phyloP scores from a whole-genome alignment of 2,113 vertebrate species.

The Typhlomys cinereus region DNA sequence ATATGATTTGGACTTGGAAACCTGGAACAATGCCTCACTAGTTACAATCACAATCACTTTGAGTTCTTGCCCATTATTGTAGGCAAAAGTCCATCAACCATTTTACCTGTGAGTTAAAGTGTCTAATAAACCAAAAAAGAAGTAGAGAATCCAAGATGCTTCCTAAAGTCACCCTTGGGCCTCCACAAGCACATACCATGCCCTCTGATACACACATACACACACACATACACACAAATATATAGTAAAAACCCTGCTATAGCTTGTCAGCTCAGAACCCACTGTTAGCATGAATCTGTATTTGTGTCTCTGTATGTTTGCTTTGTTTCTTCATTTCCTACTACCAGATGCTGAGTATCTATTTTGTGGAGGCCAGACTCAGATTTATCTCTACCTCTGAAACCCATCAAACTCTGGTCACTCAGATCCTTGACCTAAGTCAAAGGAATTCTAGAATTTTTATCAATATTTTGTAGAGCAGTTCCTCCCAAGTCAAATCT shows the following conservation, averaged over 20 bases:
- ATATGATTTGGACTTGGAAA: background rate
- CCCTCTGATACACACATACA: too few species aligned
- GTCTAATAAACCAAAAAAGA: too few species aligned
- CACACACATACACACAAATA: too few species aligned
- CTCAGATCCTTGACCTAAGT: slow-evolving; percentile 28
- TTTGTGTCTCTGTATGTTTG: slow-evolving; percentile 7
- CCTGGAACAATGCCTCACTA: slow-evolving; percentile 27
- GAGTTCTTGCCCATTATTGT: slow-evolving; percentile 8
- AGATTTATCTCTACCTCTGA: slow-evolving; percentile 27
- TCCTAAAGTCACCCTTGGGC: too few species aligned
- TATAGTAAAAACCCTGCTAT: background rate
- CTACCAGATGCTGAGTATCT: background rate
- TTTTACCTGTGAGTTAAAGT: slow-evolving; percentile 49
- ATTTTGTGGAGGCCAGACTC: background rate
- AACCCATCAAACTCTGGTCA: background rate
- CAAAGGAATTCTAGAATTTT: slow-evolving; percentile 10
- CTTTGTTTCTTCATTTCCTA: background rate
- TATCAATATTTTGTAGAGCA: slow-evolving; percentile 24
- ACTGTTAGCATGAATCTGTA: background rate
- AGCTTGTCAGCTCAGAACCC: slow-evolving; percentile 6
- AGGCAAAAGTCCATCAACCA: slow-evolving; percentile 3
- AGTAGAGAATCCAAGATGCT: too few species aligned
- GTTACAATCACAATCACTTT: slow-evolving; percentile 7
- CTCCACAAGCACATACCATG: too few species aligned
- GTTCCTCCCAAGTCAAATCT: background rate